Base-by-base conservation (phyloP, 2,797 vertebrate genomes). In the Hippoglossus hippoglossus region DNA sequence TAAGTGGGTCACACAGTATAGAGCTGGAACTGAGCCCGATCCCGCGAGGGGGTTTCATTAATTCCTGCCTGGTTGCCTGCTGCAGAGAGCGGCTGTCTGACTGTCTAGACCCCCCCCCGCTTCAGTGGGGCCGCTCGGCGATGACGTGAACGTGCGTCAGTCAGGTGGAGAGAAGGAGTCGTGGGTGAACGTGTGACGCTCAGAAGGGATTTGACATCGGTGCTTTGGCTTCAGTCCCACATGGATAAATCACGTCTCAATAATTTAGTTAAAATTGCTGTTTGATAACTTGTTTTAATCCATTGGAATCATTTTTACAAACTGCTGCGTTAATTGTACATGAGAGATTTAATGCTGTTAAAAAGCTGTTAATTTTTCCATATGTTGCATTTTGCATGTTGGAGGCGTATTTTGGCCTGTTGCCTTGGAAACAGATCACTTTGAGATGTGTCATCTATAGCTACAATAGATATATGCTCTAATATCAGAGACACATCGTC, bases 1-100 rank as follows among this genome's bases (percentile, higher is more conserved):
- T 70, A 91, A 91, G 75, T 91, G 83, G 90, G 89, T 91, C 90
- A 87, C 60, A 44, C 63, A 34, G 80, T 67, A 12, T 26, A 39
- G 75, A 79, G 73, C 55, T 57, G 69, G 79, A 75, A 61, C 62
- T 46, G 72, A 75, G 80, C 12, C 11, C 4, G 10, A 6, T 83
- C 80, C 76, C 86, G 57, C 56, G 60, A 63, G 75, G 73, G 22
- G 52, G n/a, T 44, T 67, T 71, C 47, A 47, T 80, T 66, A 67
- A 51, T 63, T 46, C 47, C 36, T 46, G 64, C 44, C 59, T 58
- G 67, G 25, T 64, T 41, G 64, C 53, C 12, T 75, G 75, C 59
- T 61, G 65, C 67, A 67, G 66, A 71, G 69, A 51, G 31, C 28
- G 55, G 53, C 55, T 68, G 76, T 63, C 59, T 62, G 47, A 19